Percentiles rank a stretch among this genome's conserved stretches.
phyloP scores from a whole-genome alignment of 2,113 vertebrate genomes.

The Actinemys pallida region DNA sequence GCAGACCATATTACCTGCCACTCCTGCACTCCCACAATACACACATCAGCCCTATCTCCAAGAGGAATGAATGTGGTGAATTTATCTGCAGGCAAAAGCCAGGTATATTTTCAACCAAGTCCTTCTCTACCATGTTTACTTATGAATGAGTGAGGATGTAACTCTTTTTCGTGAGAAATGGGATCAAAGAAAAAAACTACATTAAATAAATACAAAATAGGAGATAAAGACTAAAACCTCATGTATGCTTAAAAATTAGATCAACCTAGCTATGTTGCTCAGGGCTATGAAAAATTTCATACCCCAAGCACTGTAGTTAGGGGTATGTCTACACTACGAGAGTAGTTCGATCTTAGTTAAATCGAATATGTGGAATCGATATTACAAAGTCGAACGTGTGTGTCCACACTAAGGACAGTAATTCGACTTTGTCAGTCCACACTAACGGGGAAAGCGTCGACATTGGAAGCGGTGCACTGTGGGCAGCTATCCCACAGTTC shows the following conservation, averaged over 20 bases:
- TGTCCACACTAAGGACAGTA: too few species aligned
- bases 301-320: not conserved
- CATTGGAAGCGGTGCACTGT: too few species aligned
- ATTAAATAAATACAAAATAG: not conserved
- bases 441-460: too few species aligned
- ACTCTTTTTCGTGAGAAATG: not conserved
- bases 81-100: not conserved
- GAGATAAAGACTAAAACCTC: not conserved
- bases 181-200: not conserved
- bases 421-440: too few species aligned
- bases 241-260: not conserved
- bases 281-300: not conserved
- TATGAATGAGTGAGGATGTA: not conserved
- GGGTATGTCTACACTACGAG: too few species aligned
- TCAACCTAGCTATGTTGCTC: not conserved
- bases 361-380: too few species aligned
- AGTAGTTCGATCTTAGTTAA: too few species aligned
- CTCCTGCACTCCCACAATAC: not conserved
- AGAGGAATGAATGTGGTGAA: not conserved
- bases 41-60: not conserved
- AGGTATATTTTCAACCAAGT: not conserved
- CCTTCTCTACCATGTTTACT: not conserved
- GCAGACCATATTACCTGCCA: not conserved
- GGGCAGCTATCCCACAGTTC: too few species aligned
- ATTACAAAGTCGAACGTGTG: too few species aligned